Conservation (phyloP, 2,888 invertebrate species). For the Entomobrya proxima region DNA sequence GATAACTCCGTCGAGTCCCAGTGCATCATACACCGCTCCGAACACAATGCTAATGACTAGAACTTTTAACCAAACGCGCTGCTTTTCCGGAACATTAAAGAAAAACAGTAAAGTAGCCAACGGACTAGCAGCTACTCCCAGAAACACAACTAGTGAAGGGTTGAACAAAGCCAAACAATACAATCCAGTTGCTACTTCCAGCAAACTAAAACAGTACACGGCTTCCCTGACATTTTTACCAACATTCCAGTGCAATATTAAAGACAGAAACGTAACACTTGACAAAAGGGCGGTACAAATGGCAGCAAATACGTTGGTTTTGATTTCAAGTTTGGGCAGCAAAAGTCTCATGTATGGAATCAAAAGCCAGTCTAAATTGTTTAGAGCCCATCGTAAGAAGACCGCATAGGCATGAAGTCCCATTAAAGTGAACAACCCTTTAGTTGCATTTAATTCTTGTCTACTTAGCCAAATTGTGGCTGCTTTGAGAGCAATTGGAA, state of each 20-base stretch:
- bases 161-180: constrained; percentile 92
- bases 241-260: constrained; percentile 54
- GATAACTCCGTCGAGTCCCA: constrained; percentile 30
- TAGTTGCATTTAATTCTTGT: constrained; percentile 67
- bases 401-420: constrained; percentile 68
- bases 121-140: constrained; percentile 86
- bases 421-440: constrained; percentile 67
- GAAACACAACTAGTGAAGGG: constrained; percentile 88
- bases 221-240: constrained; percentile 76
- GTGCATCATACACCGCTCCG: constrained; percentile 50
- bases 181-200: constrained; percentile 87
- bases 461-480: constrained; percentile 85
- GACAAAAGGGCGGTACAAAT: constrained; percentile 55
- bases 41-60: constrained; percentile 44
- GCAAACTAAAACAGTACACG: constrained; percentile 83
- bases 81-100: constrained; percentile 59
- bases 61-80: constrained; percentile 60
- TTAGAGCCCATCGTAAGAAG: constrained; percentile 70
- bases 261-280: constrained; percentile 47
- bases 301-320: constrained; percentile 53
- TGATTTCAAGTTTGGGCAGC: constrained; percentile 49
- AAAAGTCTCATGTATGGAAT: background rate
- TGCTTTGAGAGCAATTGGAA: constrained; percentile 87
- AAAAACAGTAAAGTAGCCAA: constrained; percentile 77
- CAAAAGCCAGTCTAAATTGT: constrained; percentile 62